Percentiles rank a stretch among this genome's conserved stretches.
Evolutionary conservation across 2,113 vertebrate genomes (phyloP).

Genomic region (Symphodus melops): DNA sequence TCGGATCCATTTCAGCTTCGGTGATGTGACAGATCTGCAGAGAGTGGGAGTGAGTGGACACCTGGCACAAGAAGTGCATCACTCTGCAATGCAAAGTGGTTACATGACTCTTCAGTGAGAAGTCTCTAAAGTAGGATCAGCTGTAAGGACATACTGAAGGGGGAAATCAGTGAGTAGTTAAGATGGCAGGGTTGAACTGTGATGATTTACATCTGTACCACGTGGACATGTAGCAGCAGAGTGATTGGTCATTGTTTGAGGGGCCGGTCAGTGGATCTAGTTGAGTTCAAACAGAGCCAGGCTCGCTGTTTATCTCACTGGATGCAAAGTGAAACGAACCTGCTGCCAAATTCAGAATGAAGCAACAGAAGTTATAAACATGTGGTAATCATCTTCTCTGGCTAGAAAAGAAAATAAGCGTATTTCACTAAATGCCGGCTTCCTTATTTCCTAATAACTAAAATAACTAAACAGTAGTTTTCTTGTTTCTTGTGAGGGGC

Average conservation of each 20-base stretch:
- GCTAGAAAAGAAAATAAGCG: too few relatives aligned
- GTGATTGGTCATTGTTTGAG: background rate
- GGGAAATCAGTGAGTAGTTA: background rate
- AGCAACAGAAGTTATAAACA: background rate
- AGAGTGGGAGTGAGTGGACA: background rate
- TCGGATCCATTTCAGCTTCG: conserved; percentile 24
- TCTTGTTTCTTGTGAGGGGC: too few relatives aligned
- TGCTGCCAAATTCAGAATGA: background rate
- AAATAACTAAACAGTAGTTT: too few relatives aligned
- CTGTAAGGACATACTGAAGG: background rate
- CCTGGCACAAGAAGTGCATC: background rate
- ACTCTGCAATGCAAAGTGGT: background rate
- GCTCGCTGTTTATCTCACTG: background rate
- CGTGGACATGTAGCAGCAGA: too few relatives aligned
- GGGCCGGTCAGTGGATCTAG: background rate
- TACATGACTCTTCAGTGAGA: background rate
- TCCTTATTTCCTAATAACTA: background rate
- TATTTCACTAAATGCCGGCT: background rate
- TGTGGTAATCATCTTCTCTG: too few relatives aligned
- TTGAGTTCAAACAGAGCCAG: background rate
- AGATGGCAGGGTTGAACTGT: background rate
- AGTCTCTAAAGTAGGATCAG: background rate
- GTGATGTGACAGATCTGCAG: conserved; percentile 1
- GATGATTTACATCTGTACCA: too few relatives aligned
- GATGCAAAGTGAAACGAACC: background rate